Base-by-base conservation (phyloP, 2,797 vertebrate species). In the Coregonus ussuriensis region DNA sequence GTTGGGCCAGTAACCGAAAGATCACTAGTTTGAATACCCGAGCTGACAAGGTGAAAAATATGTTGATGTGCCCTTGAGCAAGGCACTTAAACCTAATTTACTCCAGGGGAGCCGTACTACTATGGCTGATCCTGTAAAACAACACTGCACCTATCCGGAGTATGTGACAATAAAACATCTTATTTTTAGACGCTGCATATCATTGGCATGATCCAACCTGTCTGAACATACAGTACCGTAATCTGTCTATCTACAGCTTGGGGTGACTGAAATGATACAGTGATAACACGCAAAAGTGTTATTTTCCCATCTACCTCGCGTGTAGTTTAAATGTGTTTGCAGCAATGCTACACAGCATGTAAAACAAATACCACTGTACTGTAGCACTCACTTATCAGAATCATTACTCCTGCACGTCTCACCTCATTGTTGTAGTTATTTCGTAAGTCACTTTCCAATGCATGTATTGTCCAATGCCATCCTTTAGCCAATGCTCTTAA, bases 121-220 rank as follows among this genome's bases (percentile, higher is more conserved):
- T 9, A 41, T 41, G 41, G 41, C 41, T 41, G 7, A 41, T 7
- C 41, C 2, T 41, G 41, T 41, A 41, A 41, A 41, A 41, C 41
- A 9, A 9, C 41, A 47, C 41, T 47, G 9, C 41, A 47, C 2
- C 41, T 47, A 11, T 47, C 41, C 2, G 2, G 41, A 47, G 41
- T 47, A 11, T 13, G 41, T 47, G 9, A 11, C 9, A 47, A 47
- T 47, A 3, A 47, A 3, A 47, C 9, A 47, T 47, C 9, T 47
- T 0, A 0, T 47, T 47, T 47, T 47, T 47, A 3, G 6, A 41
- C n/a, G 67, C 15, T n/a, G 73, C 47, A 0, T 63, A 6, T 68
- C 18, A 76, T 71, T 71, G 41, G 41, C 35, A 7, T 51, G 21
- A 71, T 68, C 71, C 53, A n/a, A 76, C 15, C 75, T 29, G 51